phyloP scores from a whole-genome alignment of 2,797 vertebrate species.

The Aotus griseimembra region DNA sequence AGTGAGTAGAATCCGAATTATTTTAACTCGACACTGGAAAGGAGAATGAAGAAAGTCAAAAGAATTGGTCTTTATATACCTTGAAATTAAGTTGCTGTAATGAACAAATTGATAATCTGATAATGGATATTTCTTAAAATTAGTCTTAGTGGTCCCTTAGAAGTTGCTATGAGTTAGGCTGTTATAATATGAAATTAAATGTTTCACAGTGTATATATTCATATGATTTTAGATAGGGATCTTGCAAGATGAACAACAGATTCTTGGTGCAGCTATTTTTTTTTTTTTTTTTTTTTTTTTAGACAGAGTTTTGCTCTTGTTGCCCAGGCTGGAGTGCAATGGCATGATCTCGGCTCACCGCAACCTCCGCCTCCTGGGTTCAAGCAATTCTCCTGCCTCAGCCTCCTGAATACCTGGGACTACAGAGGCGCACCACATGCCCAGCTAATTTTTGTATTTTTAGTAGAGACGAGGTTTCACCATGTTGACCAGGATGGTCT shows the following conservation, averaged over 20 bases:
- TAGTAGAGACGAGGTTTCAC: no score
- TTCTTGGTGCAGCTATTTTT: not conserved
- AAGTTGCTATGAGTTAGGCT: not conserved
- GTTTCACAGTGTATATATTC: not conserved
- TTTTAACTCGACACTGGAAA: conserved; percentile 30
- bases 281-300: not conserved
- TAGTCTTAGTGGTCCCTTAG: not conserved
- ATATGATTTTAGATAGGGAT: not conserved
- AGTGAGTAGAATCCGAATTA: not conserved
- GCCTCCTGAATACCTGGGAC: no score
- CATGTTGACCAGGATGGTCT: no score
- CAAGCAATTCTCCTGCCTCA: no score
- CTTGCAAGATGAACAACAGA: not conserved
- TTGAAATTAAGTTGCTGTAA: not conserved
- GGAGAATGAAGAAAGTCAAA: conserved; percentile 9
- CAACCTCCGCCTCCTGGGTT: no score
- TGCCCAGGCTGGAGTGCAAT: no score
- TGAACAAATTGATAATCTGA: not conserved
- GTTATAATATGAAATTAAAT: not conserved
- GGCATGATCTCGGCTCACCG: no score
- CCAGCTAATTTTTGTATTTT: no score
- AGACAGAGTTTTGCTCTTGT: no score
- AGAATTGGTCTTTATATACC: not conserved
- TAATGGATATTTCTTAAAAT: not conserved
- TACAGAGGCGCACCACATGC: no score